phyloP scores from a whole-genome alignment of 2,888 invertebrate species.

The Rhagonycha fulva region DNA sequence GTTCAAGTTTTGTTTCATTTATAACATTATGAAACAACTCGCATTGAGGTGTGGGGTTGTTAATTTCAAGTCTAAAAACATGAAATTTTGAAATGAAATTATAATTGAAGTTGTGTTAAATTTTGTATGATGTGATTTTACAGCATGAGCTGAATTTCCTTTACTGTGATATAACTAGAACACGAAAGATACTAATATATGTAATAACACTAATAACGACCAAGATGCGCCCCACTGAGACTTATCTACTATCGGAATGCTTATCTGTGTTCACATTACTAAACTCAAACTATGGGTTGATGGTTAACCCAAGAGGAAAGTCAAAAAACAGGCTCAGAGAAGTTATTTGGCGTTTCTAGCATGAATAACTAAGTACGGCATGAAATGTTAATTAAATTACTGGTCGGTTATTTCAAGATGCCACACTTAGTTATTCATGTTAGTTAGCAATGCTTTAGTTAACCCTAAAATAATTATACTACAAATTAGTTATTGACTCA shows the following conservation, averaged over 20 bases:
- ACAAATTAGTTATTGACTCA: not conserved
- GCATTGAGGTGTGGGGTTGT: not conserved
- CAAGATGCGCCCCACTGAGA: conserved; percentile 24
- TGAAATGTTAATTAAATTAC: not conserved
- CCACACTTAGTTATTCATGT: not conserved
- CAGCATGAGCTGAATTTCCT: not conserved
- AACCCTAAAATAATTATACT: not conserved
- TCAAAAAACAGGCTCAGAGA: conserved; percentile 10
- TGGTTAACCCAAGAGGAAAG: conserved; percentile 25
- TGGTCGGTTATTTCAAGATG: not conserved
- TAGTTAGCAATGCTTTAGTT: not conserved
- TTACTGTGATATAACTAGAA: not conserved
- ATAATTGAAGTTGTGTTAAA: not conserved
- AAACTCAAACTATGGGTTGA: conserved; percentile 26
- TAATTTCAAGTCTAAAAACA: not conserved
- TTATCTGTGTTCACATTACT: conserved; percentile 26
- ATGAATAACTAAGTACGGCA: not conserved
- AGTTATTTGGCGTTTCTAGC: not conserved
- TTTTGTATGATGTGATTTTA: not conserved
- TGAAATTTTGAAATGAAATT: not conserved
- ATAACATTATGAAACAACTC: not conserved
- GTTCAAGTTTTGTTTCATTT: not conserved
- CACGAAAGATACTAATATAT: conserved; percentile 24
- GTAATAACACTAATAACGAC: conserved; percentile 19
- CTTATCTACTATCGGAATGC: conserved; percentile 31